phyloP scores from a whole-genome alignment of 2,797 vertebrate genomes.

The Carcharodon carcharias region DNA sequence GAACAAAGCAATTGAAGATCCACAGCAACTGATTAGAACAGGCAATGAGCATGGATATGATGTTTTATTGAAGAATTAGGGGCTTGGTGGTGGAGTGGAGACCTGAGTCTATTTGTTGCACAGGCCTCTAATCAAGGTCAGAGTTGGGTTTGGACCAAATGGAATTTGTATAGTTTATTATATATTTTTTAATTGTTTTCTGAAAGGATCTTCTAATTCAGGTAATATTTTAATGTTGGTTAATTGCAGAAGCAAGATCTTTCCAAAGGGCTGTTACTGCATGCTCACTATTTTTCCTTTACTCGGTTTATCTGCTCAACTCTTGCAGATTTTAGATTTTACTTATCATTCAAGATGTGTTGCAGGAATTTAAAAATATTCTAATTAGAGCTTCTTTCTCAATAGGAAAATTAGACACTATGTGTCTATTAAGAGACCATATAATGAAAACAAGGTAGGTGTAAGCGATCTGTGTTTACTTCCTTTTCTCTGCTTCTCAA shows the following conservation, averaged over 20 bases:
- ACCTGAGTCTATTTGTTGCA: background rate
- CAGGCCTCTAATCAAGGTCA: background rate
- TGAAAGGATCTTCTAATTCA: background rate
- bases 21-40: no score
- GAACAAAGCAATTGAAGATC: background rate
- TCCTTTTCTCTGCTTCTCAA: conserved; percentile 38
- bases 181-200: background rate
- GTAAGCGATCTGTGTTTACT: conserved; percentile 44
- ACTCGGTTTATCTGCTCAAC: background rate
- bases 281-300: background rate
- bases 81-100: no score
- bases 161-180: background rate
- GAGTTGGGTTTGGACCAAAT: background rate
- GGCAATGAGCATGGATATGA: background rate
- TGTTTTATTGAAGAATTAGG: background rate
- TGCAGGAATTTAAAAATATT: background rate
- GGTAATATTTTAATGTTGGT: background rate
- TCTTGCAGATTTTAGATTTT: background rate
- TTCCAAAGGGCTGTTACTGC: background rate
- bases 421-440: conserved; percentile 96
- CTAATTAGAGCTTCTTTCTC: conserved; percentile 43
- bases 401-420: conserved; percentile 98
- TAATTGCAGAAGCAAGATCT: background rate
- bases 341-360: background rate
- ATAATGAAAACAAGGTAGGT: conserved; percentile 88